These are phyloP conservation scores for Pinna nobilis DNA, from an alignment of 1,140 invertebrate species.

Conservation along the genomic window DNA sequence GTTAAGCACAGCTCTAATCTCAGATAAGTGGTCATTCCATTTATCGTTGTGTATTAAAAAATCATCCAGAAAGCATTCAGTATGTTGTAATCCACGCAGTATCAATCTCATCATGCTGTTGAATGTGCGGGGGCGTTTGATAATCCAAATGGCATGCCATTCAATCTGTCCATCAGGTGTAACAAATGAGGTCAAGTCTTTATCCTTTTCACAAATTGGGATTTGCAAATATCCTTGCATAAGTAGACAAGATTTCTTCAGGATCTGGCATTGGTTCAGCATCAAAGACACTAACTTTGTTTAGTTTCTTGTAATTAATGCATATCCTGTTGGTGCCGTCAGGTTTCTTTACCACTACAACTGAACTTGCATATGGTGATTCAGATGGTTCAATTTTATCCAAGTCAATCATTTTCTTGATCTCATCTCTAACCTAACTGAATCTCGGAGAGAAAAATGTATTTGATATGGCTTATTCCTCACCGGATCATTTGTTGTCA, in stretches of 20 bases:
- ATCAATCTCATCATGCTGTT: constrained; percentile 16
- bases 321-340: constrained; percentile 25
- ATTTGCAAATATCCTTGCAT: constrained; percentile 3
- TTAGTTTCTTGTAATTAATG: constrained; percentile 18
- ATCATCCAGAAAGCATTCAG: constrained; percentile 21
- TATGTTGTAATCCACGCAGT: constrained; percentile 2
- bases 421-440: constrained; percentile 68
- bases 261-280: constrained; percentile 29
- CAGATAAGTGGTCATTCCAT: constrained; percentile 12
- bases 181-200: not conserved
- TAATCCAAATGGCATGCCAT: constrained; percentile 7
- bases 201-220: not conserved
- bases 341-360: constrained; percentile 27
- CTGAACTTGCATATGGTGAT: constrained; percentile 18
- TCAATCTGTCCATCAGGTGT: not conserved
- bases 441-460: constrained; percentile 66
- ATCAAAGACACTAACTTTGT: constrained; percentile 24
- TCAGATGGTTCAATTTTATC: constrained; percentile 68
- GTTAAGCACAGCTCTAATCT: constrained; percentile 13
- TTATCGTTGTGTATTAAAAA: constrained; percentile 12
- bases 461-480: constrained; percentile 51
- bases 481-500: constrained; percentile 28
- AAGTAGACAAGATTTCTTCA: constrained; percentile 21
- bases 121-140: constrained; percentile 14
- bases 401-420: constrained; percentile 67